phyloP scores from a whole-genome alignment of 1,140 invertebrate species.

The Diachasmimorpha longicaudata region DNA sequence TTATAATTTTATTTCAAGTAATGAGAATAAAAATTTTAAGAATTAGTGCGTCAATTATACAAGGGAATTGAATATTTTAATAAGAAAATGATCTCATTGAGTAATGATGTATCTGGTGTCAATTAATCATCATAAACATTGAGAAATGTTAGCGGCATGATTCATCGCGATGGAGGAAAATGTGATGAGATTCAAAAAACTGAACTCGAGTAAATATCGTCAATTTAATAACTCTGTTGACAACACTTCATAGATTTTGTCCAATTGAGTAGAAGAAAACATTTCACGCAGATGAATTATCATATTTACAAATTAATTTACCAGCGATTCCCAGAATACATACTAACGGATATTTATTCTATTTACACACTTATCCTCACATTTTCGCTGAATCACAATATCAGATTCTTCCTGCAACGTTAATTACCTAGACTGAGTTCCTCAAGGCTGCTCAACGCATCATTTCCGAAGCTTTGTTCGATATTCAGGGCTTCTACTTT shows the following conservation, averaged over 20 bases:
- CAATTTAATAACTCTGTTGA: too few species aligned
- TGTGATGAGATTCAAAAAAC: too few species aligned
- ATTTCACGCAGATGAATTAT: background rate
- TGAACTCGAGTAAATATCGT: too few species aligned
- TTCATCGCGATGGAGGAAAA: too few species aligned
- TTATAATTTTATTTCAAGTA: background rate
- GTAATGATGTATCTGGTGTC: background rate
- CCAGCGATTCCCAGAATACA: background rate
- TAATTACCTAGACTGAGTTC: background rate
- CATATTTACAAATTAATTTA: background rate
- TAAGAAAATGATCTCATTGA: background rate
- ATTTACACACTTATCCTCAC: background rate
- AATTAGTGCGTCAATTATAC: too few species aligned
- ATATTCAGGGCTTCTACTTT: background rate
- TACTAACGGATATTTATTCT: background rate
- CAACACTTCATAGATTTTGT: too few species aligned
- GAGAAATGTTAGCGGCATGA: too few species aligned
- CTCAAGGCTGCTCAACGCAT: background rate
- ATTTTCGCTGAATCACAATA: background rate
- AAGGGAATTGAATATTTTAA: too few species aligned
- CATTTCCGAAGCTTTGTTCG: background rate
- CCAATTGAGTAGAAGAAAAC: too few species aligned
- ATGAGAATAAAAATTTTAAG: background rate
- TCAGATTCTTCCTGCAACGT: background rate
- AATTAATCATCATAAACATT: too few species aligned